Base-by-base conservation (phyloP, 1,140 invertebrate species). In the Dendroctonus valens region DNA sequence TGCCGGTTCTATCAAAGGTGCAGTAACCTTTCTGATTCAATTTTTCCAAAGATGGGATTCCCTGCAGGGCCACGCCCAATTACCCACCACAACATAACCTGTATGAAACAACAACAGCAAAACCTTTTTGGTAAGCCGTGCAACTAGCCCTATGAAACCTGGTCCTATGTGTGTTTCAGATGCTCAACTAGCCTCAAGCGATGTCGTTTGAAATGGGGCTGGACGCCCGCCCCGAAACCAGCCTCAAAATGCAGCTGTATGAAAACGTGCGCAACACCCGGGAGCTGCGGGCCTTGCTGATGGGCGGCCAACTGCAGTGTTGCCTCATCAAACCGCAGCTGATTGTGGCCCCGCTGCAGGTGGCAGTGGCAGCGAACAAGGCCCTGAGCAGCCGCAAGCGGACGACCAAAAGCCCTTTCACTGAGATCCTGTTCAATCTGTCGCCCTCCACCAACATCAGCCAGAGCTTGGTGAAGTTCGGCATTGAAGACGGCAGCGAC, bases 391-490 rank as follows among this genome's bases (percentile, higher is more conserved):
- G 81, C 7, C 78, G 82, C 57, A 83, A 82, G 62, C 77, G 89
- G 73, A 83, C 82, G 0, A 90, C 89, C 4, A 85, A 82, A 71
- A 84, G 79, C 41, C 71, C 89, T 2, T 85, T 81, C 70, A 85
- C 86, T 0, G 89, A 91, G 80, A 83, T 89, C 41, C 72, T 91
- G 40, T 91, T 84, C 71, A 87, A 85, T 74, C 78, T 91, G 51
- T 90, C 88, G 0, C 74, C 84, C 9, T 85, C 85, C 0, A 88
- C 86, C 73, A 90, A 89, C 72, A 89, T 89, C 64, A 81, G 83
- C 3, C 82, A 85, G 69, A 87, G 88, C 58, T 77, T 91, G 48
- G 78, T 75, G 15, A 85, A 81, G 62, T 90, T 90, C 79, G 86
- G 87, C 9, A 81, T 87, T 52, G 78, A 81, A 52, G 84, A 86